These are phyloP conservation scores for Eunapius fragilis DNA, from an alignment of 37 sponge, comb jelly and placozoan species.

Conservation along the genomic window DNA sequence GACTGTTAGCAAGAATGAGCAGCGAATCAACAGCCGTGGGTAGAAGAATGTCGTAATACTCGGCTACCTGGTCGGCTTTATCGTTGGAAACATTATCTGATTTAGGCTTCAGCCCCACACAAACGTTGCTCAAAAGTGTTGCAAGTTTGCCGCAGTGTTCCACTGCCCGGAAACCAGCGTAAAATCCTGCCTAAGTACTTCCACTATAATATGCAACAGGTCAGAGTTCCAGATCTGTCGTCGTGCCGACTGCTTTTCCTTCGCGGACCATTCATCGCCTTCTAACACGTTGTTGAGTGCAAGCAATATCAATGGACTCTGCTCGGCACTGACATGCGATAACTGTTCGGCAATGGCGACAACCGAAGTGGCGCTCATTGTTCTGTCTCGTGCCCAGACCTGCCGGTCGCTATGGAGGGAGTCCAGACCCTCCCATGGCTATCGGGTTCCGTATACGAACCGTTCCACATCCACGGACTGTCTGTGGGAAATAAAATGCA, in stretches of 20 bases:
- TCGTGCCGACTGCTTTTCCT: not conserved
- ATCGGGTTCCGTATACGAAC: constrained; percentile 50
- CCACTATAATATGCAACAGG: constrained; percentile 60
- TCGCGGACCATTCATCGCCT: not conserved
- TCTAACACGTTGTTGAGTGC: not conserved
- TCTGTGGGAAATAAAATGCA: constrained; percentile 25
- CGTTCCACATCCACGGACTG: constrained; percentile 80
- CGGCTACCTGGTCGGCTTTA: constrained; percentile 18
- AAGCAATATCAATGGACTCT: not conserved
- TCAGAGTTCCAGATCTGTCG: constrained; percentile 56
- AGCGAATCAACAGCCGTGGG: constrained; percentile 66
- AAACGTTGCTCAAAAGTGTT: constrained; percentile 15
- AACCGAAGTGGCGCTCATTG: not conserved
- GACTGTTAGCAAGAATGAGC: constrained; percentile 57
- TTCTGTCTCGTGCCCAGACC: not conserved
- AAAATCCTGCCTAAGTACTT: constrained; percentile 54
- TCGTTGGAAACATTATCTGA: not conserved
- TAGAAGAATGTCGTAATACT: constrained; percentile 59
- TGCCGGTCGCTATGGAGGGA: constrained; percentile 27
- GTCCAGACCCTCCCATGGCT: constrained; percentile 67
- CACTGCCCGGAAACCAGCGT: constrained; percentile 31
- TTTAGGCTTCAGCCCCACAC: constrained; percentile 36
- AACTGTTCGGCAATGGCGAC: not conserved
- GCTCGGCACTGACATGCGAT: not conserved
- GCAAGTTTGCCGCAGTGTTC: constrained; percentile 58